Evolutionary conservation across 2,113 vertebrate species (phyloP).

Genomic region (Gadus macrocephalus): DNA sequence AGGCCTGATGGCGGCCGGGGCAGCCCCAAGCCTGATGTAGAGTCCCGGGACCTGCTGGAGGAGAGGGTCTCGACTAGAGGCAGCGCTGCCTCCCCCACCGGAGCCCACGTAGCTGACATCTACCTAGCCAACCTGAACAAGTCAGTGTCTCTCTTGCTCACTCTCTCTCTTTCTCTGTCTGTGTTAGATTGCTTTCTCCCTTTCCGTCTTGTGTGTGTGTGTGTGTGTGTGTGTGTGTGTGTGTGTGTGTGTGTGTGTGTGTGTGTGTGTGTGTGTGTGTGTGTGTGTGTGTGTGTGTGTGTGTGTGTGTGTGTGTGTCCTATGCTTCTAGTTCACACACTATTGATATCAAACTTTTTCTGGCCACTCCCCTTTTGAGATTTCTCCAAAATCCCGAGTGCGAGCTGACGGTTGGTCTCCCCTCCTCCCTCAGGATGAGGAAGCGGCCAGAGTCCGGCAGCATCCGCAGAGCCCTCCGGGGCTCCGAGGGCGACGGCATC

Average conservation of each 20-base stretch:
- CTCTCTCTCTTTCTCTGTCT: neutral
- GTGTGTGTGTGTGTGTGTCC: too few species aligned
- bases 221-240: too few species aligned
- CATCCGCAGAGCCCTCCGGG: constrained; percentile 86
- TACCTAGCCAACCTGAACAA: constrained; percentile 99
- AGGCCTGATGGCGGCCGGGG: constrained; percentile 88
- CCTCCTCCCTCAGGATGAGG: constrained; percentile 78
- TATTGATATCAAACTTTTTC: too few species aligned
- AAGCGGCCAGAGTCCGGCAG: constrained; percentile 88
- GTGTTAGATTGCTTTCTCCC: neutral
- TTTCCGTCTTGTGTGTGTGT: neutral
- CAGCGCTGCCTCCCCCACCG: constrained; percentile 87
- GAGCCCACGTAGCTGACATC: constrained; percentile 94
- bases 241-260: too few species aligned
- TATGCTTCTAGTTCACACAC: too few species aligned
- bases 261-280: too few species aligned
- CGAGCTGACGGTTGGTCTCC: neutral
- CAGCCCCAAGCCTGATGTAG: constrained; percentile 90
- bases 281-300: too few species aligned
- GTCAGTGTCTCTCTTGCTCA: constrained; percentile 69
- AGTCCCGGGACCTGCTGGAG: constrained; percentile 79
- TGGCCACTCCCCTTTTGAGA: neutral
- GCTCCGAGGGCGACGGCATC: constrained; percentile 77
- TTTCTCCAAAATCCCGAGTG: neutral
- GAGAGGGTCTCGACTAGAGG: constrained; percentile 90